Conservation (phyloP, 2,113 vertebrate species). For the Equus przewalskii region DNA sequence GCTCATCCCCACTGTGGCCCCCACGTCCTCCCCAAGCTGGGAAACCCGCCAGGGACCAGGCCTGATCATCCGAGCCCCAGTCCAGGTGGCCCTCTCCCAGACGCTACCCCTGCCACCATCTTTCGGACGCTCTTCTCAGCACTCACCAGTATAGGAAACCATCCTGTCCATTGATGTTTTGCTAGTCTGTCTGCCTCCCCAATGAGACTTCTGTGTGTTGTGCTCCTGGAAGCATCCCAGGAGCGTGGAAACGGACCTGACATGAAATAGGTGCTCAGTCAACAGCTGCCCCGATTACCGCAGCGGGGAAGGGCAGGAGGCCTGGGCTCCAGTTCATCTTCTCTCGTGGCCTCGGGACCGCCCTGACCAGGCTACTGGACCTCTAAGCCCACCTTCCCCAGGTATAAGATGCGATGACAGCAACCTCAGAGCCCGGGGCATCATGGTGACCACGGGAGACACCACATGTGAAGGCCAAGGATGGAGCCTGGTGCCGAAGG, state of each 20-base stretch:
- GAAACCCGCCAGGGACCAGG: neutral
- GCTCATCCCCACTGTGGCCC: too few species aligned
- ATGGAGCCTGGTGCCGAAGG: neutral
- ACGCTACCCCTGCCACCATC: neutral
- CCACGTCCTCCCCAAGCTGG: neutral
- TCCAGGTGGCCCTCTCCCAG: neutral
- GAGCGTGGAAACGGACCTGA: accelerated
- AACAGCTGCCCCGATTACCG: neutral
- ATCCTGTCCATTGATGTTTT: accelerated
- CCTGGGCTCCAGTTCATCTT: neutral
- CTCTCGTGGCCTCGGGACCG: accelerated
- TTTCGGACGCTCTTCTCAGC: neutral
- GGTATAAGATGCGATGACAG: neutral
- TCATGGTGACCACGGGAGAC: neutral
- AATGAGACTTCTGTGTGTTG: neutral
- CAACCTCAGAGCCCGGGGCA: neutral
- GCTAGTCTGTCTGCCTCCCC: neutral
- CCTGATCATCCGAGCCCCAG: neutral
- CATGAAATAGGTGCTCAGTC: accelerated
- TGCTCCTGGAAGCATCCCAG: neutral
- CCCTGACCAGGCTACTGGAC: neutral
- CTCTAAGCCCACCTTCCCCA: neutral
- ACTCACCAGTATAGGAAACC: accelerated
- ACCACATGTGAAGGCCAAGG: neutral
- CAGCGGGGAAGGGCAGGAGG: neutral